phyloP scores from a whole-genome alignment of 2,888 invertebrate species.

The Cremastobaeus sp. region DNA sequence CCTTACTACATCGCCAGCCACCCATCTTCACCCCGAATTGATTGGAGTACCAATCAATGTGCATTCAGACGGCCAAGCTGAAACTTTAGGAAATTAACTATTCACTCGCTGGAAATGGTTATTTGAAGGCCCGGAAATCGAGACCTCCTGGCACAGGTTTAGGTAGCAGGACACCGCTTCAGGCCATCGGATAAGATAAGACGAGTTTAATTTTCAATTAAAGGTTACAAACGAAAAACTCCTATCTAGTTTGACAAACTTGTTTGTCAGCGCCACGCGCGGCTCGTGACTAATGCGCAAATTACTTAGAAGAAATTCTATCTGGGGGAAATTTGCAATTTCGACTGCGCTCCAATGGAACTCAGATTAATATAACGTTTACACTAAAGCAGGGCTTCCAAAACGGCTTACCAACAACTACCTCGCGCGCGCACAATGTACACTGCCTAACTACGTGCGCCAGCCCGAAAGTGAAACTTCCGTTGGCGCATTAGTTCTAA shows the following conservation, averaged over 20 bases:
- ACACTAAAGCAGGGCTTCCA: constrained; percentile 73
- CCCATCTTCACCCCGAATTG: constrained; percentile 72
- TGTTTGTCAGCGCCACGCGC: constrained; percentile 25
- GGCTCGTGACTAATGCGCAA: constrained; percentile 24
- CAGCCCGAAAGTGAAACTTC: constrained; percentile 76
- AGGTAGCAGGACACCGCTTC: constrained; percentile 56
- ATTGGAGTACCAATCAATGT: constrained; percentile 78
- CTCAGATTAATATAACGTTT: constrained; percentile 75
- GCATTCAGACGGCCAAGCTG: constrained; percentile 75
- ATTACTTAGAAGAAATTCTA: constrained; percentile 39
- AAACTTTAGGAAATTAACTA: constrained; percentile 78
- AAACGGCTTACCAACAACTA: constrained; percentile 75
- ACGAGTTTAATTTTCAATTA: constrained; percentile 77
- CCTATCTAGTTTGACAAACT: constrained; percentile 31
- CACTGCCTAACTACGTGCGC: constrained; percentile 66
- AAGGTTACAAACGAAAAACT: constrained; percentile 54
- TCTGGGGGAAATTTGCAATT: constrained; percentile 45
- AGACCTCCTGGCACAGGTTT: constrained; percentile 57
- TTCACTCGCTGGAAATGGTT: constrained; percentile 77
- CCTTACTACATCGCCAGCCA: constrained; percentile 58
- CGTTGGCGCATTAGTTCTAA: constrained; percentile 74
- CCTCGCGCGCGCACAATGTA: constrained; percentile 46
- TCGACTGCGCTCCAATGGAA: constrained; percentile 31
- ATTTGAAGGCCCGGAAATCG: constrained; percentile 73
- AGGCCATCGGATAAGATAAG: constrained; percentile 70